phyloP scores from a whole-genome alignment of 2,797 vertebrate genomes.

The Brachyalestes nurse region DNA sequence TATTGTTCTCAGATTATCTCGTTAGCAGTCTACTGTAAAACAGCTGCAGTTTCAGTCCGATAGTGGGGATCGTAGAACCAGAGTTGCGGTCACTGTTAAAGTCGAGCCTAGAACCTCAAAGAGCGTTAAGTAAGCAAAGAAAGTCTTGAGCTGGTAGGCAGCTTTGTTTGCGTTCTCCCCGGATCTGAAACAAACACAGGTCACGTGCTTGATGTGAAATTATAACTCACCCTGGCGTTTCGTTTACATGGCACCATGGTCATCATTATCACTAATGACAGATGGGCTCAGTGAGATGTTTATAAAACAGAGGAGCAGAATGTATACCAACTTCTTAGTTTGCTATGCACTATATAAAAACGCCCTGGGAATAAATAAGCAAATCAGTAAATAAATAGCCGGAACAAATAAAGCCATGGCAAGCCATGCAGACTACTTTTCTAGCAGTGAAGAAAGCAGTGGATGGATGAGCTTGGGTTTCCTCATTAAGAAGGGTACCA shows the following conservation, averaged over 20 bases:
- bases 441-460: background rate
- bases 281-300: conserved; percentile 18
- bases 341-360: conserved; percentile 6
- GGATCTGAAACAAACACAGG: conserved; percentile 12
- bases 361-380: background rate
- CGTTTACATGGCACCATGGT: conserved; percentile 11
- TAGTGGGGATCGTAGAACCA: too few relatives aligned
- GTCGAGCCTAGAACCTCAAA: background rate
- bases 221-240: conserved; percentile 12
- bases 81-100: background rate
- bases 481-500: too few relatives aligned
- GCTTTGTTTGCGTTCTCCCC: conserved; percentile 15
- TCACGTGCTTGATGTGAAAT: conserved; percentile 25
- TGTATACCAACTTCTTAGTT: conserved; percentile 23
- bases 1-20: background rate
- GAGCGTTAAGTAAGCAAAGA: background rate
- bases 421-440: background rate
- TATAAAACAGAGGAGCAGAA: conserved; percentile 19
- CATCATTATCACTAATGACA: conserved; percentile 38
- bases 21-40: too few relatives aligned
- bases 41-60: too few relatives aligned
- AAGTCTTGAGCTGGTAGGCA: background rate
- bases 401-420: background rate
- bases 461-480: background rate
- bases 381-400: background rate